Conservation (phyloP, 2,888 invertebrate genomes). For the Drosophila rubida region DNA sequence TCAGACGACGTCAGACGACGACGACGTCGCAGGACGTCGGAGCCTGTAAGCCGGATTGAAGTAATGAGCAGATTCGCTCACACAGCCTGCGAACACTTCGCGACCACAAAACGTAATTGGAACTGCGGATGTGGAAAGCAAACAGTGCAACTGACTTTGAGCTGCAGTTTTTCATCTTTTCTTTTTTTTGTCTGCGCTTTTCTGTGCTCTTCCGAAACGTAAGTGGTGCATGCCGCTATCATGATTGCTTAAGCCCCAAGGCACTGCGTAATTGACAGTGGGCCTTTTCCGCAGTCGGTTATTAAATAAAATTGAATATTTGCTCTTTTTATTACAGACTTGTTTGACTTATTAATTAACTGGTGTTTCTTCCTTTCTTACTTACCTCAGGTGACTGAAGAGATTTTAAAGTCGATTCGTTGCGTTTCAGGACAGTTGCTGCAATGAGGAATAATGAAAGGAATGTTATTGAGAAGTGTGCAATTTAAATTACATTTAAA, state of each 20-base stretch:
- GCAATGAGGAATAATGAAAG: constrained; percentile 3
- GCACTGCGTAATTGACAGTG: constrained; percentile 29
- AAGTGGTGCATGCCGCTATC: constrained; percentile 23
- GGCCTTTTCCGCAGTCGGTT: not conserved
- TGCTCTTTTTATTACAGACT: no score
- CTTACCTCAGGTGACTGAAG: constrained; percentile 17
- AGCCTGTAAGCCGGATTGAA: constrained; percentile 16
- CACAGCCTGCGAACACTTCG: constrained; percentile 26
- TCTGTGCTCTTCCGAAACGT: not conserved
- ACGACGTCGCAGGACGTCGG: not conserved
- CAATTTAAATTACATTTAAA: not conserved
- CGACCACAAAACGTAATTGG: constrained; percentile 65
- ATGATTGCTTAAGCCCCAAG: constrained; percentile 22
- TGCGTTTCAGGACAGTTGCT: constrained; percentile 3
- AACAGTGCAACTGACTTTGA: constrained; percentile 69
- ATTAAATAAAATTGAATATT: not conserved
- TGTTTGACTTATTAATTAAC: not conserved
- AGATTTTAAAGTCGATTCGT: not conserved
- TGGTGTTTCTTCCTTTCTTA: not conserved
- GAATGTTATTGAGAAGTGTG: not conserved
- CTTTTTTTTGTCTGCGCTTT: constrained; percentile 4
- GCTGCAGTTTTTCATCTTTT: constrained; percentile 24
- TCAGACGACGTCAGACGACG: not conserved
- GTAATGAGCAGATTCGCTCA: constrained; percentile 28
- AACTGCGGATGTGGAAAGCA: constrained; percentile 64